Percentiles rank a stretch among this genome's conserved stretches.
These are phyloP conservation scores for Sympetrum striolatum DNA, from an alignment of 2,888 invertebrate genomes.

Conservation along the genomic window DNA sequence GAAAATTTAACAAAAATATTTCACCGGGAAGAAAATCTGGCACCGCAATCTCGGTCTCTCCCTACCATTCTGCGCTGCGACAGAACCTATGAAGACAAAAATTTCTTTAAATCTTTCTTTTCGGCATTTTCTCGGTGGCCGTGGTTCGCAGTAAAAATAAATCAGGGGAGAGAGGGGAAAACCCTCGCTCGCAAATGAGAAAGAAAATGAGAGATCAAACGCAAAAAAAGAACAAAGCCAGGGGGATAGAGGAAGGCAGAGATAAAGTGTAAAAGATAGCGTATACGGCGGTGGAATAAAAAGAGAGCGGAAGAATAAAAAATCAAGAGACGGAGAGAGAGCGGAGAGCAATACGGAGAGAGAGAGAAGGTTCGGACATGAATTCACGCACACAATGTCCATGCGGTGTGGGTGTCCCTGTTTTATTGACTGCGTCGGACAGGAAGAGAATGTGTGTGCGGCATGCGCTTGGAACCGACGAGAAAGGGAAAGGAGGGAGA, in stretches of 20 bases:
- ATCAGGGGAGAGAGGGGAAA: neutral
- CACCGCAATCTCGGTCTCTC: neutral
- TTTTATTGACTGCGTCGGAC: conserved; percentile 42
- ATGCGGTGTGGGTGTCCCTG: conserved; percentile 41
- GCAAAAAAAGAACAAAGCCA: neutral
- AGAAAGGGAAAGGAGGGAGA: too few relatives aligned
- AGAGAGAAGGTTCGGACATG: neutral
- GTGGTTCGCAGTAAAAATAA: neutral
- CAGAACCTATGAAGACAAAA: neutral
- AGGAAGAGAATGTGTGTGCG: conserved; percentile 10
- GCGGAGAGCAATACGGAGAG: neutral
- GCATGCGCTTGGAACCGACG: conserved; percentile 8
- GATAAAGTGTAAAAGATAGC: neutral
- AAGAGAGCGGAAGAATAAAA: neutral
- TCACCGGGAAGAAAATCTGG: neutral
- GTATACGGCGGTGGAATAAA: neutral
- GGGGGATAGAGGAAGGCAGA: neutral
- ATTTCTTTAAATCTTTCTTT: neutral
- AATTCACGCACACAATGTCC: conserved; percentile 41
- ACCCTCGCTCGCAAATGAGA: neutral
- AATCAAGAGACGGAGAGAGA: neutral
- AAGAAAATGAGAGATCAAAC: neutral
- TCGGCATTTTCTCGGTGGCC: neutral
- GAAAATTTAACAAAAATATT: neutral
- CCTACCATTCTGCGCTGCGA: neutral